Conservation (phyloP, 2,888 invertebrate species). For the Xestia c-nigrum region DNA sequence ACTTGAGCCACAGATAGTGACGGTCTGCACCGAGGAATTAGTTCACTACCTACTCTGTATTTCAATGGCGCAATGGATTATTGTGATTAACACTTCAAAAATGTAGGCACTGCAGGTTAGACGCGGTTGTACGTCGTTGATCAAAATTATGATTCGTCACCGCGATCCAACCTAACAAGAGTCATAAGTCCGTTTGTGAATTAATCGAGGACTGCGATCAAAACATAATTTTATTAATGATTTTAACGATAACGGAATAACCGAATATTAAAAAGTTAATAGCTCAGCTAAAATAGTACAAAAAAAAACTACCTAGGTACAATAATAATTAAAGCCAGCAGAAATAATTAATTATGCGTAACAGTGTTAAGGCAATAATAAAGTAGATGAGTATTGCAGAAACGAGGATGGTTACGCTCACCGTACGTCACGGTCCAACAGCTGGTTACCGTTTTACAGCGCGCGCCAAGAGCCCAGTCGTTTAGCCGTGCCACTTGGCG, state of each 20-base stretch:
- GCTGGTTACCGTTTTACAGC: constrained; percentile 78
- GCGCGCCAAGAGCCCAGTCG: constrained; percentile 76
- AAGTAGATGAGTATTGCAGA: constrained; percentile 75
- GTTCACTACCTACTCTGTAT: constrained; percentile 50
- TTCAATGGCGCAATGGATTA: constrained; percentile 46
- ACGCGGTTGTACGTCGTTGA: not conserved
- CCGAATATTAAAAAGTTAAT: not conserved
- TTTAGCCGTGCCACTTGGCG: constrained; percentile 70
- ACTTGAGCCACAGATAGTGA: constrained; percentile 55
- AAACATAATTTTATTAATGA: not conserved
- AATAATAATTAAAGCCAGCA: constrained; percentile 6
- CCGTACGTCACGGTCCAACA: constrained; percentile 83
- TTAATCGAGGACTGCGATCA: not conserved
- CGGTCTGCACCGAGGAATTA: constrained; percentile 49
- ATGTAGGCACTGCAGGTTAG: not conserved
- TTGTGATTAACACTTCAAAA: constrained; percentile 27
- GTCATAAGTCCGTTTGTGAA: not conserved
- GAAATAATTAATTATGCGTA: constrained; percentile 20
- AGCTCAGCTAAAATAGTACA: not conserved
- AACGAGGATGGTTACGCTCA: constrained; percentile 83
- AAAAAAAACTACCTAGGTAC: not conserved
- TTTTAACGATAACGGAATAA: not conserved
- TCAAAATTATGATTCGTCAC: not conserved
- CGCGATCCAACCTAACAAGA: not conserved
- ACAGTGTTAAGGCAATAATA: constrained; percentile 72